Base-by-base conservation (phyloP, 1,140 invertebrate genomes). In the Drosophila pandora region DNA sequence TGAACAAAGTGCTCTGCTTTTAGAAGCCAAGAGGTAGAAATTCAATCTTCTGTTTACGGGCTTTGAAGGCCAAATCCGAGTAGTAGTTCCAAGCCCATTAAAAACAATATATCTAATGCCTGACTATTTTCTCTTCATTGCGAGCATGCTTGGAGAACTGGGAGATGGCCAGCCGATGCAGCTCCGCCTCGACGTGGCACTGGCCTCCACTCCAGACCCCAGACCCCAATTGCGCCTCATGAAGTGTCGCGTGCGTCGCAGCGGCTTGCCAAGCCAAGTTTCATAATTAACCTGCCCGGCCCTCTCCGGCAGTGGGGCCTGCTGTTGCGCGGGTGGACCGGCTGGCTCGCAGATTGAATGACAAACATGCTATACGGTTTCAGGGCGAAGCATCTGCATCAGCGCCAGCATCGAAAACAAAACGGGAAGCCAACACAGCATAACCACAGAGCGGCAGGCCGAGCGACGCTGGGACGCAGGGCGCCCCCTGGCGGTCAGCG, bases 321-420 rank as follows among this genome's bases (percentile, higher is more conserved):
- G 30, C 23, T 25, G 30, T 7, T 48, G 45, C 55, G 75, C 67
- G 76, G 76, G 76, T 79, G 62, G 21, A 30, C 28, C 23, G 61
- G 55, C 37, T 22, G 55, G 13, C 30, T 43, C 30, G 22, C 22
- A 45, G 76, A 79, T 79, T 75, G 47, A 56, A 78, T 81, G 55
- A 64, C 68, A 74, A 69, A 22, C 54, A 50, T 10, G 69, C 59
- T 67, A 83, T 82, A 69, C 43, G 49, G 65, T 82, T 79, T 62
- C 79, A 70, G 50, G 21, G 25, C 32, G 41, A 47, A 55, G 63
- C 10, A 37, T 37, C 34, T 4, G 10, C 34, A 48, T 5, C 4
- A 57, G 50, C 22, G 13, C 0, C 13, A 60, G 17, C 17, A 17
- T 17, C 17, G 13, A 39, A 53, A 45, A 28, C 39, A 55, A 62